Percentiles rank a stretch among this genome's conserved stretches.
phyloP scores from a whole-genome alignment of 2,113 vertebrate species.

The Calypte anna region DNA sequence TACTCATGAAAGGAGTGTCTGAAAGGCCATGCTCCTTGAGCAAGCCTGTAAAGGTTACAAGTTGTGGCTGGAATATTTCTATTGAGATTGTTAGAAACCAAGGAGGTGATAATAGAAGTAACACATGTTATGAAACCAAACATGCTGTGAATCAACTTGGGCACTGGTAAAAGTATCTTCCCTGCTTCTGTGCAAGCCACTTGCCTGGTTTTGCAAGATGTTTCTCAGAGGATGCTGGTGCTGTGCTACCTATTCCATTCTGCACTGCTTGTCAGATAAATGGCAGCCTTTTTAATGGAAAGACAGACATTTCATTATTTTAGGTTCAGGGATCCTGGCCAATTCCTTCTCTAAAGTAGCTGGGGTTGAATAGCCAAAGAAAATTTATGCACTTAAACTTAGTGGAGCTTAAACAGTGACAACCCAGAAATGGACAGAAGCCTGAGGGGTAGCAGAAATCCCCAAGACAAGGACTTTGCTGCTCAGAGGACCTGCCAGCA shows the following conservation, averaged over 20 bases:
- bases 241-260: background rate
- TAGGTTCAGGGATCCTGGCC: slow-evolving; percentile 26
- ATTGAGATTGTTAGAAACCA: background rate
- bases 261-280: slow-evolving; percentile 1
- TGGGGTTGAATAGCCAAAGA: slow-evolving; percentile 36
- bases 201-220: background rate
- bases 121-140: background rate
- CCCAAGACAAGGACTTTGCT: slow-evolving; percentile 5
- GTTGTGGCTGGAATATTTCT: slow-evolving; percentile 2
- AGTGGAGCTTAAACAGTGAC: slow-evolving; percentile 25
- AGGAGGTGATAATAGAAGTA: background rate
- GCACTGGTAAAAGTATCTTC: background rate
- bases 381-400: slow-evolving; percentile 49
- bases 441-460: background rate
- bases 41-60: background rate
- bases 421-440: background rate
- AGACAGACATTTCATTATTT: background rate
- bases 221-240: background rate
- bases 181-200: background rate
- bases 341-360: slow-evolving; percentile 38
- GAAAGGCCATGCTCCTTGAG: background rate
- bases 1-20: background rate
- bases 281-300: slow-evolving; percentile 16
- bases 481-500: slow-evolving; percentile 8
- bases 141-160: background rate